Conservation (phyloP, 2,888 invertebrate genomes). For the Clostera curtula region DNA sequence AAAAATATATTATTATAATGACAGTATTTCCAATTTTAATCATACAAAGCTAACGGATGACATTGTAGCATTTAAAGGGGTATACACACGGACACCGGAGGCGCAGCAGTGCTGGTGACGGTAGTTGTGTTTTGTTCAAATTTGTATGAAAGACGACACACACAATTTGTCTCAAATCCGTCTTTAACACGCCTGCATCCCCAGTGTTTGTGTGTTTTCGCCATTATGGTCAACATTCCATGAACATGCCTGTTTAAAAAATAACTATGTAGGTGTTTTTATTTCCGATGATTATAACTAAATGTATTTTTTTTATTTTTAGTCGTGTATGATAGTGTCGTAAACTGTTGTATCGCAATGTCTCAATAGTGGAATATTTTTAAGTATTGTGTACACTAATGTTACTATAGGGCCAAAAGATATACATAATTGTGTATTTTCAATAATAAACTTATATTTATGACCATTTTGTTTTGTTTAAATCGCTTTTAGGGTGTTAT, state of each 20-base stretch:
- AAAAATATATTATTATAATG: background rate
- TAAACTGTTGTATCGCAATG: slow-evolving; percentile 66
- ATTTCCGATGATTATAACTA: slow-evolving; percentile 28
- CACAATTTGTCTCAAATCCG: too few species aligned
- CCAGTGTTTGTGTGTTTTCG: too few species aligned
- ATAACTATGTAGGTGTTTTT: slow-evolving; percentile 51
- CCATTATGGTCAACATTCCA: slow-evolving; percentile 61
- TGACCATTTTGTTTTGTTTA: slow-evolving; percentile 30
- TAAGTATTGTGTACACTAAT: slow-evolving; percentile 65
- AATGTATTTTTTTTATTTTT: slow-evolving; percentile 32
- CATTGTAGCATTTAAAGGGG: slow-evolving; percentile 59
- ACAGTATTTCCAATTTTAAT: slow-evolving; percentile 18
- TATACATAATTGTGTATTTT: slow-evolving; percentile 72
- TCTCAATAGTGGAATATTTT: slow-evolving; percentile 59
- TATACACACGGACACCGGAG: too few species aligned
- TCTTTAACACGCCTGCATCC: too few species aligned
- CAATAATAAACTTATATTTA: slow-evolving; percentile 68
- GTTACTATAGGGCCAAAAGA: slow-evolving; percentile 70
- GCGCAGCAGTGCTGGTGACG: too few species aligned
- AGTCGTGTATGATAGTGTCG: slow-evolving; percentile 49
- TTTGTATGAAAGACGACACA: too few species aligned
- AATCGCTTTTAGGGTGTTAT: too few species aligned
- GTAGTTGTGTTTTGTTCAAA: too few species aligned
- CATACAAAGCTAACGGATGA: slow-evolving; percentile 35
- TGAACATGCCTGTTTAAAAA: slow-evolving; percentile 35